Evolutionary conservation across 2,113 vertebrate genomes (phyloP).

Genomic region (Neotragus pygmaeus): DNA sequence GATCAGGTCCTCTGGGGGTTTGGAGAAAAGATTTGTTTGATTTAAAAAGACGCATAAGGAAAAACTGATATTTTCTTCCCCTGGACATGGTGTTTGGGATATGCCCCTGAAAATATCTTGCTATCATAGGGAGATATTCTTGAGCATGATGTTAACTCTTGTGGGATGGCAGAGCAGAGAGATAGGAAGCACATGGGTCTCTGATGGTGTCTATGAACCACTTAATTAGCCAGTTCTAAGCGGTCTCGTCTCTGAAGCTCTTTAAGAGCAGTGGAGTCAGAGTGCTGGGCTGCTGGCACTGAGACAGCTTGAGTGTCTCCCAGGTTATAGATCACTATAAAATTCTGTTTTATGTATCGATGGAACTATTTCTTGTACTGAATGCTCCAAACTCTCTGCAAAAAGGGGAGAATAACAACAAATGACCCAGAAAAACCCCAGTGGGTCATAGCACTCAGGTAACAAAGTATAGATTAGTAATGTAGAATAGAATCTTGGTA

Average conservation of each 20-base stretch:
- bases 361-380: background rate
- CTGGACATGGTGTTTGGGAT: background rate
- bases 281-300: background rate
- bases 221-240: background rate
- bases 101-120: background rate
- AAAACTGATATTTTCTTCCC: background rate
- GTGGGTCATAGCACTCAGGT: fast-evolving
- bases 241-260: background rate
- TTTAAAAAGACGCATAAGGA: background rate
- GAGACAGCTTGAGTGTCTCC: too few species aligned
- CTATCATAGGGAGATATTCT: fast-evolving
- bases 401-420: background rate
- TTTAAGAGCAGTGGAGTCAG: background rate
- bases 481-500: background rate
- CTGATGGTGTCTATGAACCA: background rate
- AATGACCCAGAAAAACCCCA: background rate
- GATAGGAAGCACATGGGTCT: background rate
- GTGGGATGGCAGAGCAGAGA: background rate
- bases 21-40: background rate
- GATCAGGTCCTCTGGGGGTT: background rate
- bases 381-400: background rate
- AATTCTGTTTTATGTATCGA: background rate
- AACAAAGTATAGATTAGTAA: background rate
- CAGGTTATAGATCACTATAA: background rate
- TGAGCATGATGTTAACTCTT: background rate